Conservation (phyloP, 2,888 invertebrate species). For the Dicycla oo region DNA sequence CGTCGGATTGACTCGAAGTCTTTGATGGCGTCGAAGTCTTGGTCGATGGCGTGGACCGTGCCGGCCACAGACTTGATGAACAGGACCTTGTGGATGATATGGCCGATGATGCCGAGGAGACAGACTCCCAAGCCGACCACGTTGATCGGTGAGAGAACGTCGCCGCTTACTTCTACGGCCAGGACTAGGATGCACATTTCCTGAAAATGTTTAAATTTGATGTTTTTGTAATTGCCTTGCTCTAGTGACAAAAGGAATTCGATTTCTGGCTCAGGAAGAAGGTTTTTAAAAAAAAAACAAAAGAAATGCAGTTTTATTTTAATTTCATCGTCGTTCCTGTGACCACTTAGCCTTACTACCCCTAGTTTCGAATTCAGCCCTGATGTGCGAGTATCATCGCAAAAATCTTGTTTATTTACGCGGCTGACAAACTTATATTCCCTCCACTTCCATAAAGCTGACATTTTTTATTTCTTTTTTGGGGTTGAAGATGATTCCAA, state of each 20-base stretch:
- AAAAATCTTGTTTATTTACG: neutral
- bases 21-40: slow-evolving; percentile 62
- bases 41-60: slow-evolving; percentile 75
- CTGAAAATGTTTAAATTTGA: slow-evolving; percentile 87
- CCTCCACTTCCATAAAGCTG: neutral
- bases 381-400: neutral
- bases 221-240: neutral
- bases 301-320: no score
- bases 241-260: neutral
- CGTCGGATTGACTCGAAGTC: slow-evolving; percentile 69
- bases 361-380: no score
- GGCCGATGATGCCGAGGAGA: slow-evolving; percentile 96
- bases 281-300: neutral
- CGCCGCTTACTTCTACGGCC: slow-evolving; percentile 96
- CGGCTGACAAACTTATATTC: neutral
- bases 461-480: neutral
- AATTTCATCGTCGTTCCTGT: no score
- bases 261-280: neutral
- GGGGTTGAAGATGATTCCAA: neutral
- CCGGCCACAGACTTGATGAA: slow-evolving; percentile 79
- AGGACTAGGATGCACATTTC: slow-evolving; percentile 97
- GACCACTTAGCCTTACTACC: no score
- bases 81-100: slow-evolving; percentile 93
- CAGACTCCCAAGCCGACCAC: slow-evolving; percentile 96
- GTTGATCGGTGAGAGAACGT: slow-evolving; percentile 95